Evolutionary conservation across 2,888 invertebrate genomes (phyloP).

Genomic region (Megamerina dolium): DNA sequence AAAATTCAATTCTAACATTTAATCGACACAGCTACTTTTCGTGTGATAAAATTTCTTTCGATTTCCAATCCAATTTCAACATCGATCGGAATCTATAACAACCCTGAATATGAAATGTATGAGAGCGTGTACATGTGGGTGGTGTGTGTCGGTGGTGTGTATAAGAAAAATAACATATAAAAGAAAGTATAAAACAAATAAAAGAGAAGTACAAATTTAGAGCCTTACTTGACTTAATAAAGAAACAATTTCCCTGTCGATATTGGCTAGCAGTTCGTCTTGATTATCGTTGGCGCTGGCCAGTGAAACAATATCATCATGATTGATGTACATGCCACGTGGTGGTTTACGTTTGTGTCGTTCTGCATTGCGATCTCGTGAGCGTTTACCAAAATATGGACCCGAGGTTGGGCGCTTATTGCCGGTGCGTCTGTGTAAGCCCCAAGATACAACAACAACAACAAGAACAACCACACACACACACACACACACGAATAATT

Average conservation of each 20-base stretch:
- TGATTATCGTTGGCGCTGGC: conserved; percentile 53
- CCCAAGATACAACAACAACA: background rate
- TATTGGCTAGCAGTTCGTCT: conserved; percentile 80
- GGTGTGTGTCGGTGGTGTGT: too few species aligned
- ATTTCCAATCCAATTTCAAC: too few species aligned
- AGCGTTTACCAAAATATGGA: conserved; percentile 49
- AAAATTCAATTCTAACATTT: too few species aligned
- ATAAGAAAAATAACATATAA: too few species aligned
- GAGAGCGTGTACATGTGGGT: too few species aligned
- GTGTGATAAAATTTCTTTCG: too few species aligned
- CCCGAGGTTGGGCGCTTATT: conserved; percentile 74
- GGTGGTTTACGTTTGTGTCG: conserved; percentile 81
- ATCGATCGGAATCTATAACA: too few species aligned
- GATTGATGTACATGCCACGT: conserved; percentile 95
- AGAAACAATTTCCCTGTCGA: conserved; percentile 90
- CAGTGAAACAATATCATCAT: conserved; percentile 91
- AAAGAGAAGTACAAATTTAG: too few species aligned
- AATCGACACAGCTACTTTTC: too few species aligned
- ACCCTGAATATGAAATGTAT: too few species aligned
- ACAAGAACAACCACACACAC: conserved; percentile 4
- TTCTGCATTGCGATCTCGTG: conserved; percentile 45
- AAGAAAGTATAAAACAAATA: too few species aligned
- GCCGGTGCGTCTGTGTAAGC: conserved; percentile 64
- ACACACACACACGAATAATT: too few species aligned
- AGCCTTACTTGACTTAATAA: conserved; percentile 91